Evolutionary conservation across 2,113 vertebrate species (phyloP).

Genomic region (Heteronetta atricapilla): DNA sequence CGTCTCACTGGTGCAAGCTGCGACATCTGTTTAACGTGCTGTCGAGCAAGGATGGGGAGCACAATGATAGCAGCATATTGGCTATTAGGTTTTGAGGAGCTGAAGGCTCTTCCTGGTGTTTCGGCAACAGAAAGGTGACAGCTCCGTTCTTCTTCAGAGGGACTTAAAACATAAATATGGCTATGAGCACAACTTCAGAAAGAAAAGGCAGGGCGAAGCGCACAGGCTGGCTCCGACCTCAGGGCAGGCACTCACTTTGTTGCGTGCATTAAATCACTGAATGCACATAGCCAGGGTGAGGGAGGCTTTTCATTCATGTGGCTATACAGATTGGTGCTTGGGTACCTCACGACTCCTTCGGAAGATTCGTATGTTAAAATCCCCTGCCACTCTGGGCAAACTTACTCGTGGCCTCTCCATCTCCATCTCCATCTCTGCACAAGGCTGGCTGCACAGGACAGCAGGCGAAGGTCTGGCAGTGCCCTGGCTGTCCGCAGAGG

Average conservation of each 20-base stretch:
- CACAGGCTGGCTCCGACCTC: not conserved
- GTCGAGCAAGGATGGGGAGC: not conserved
- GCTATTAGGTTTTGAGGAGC: constrained; percentile 3
- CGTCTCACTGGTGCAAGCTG: rapidly evolving
- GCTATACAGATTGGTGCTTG: not conserved
- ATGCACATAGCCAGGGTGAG: not conserved
- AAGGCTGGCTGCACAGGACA: not conserved
- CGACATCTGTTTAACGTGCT: not conserved
- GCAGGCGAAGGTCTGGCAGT: not conserved
- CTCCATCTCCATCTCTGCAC: not conserved
- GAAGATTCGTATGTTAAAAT: not conserved
- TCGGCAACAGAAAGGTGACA: not conserved
- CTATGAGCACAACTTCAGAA: not conserved
- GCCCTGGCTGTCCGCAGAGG: rapidly evolving
- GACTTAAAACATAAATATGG: not conserved
- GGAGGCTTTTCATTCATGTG: not conserved
- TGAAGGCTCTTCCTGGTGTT: not conserved
- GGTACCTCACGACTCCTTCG: not conserved
- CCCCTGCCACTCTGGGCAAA: not conserved
- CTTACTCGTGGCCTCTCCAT: not conserved
- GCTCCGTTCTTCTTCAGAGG: not conserved
- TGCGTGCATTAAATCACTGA: not conserved
- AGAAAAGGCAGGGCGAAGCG: rapidly evolving
- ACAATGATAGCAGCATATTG: not conserved
- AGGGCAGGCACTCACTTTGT: rapidly evolving